Percentiles rank a stretch among this genome's conserved stretches.
phyloP scores from a whole-genome alignment of 2,797 vertebrate genomes.

The Muscicapa striata region DNA sequence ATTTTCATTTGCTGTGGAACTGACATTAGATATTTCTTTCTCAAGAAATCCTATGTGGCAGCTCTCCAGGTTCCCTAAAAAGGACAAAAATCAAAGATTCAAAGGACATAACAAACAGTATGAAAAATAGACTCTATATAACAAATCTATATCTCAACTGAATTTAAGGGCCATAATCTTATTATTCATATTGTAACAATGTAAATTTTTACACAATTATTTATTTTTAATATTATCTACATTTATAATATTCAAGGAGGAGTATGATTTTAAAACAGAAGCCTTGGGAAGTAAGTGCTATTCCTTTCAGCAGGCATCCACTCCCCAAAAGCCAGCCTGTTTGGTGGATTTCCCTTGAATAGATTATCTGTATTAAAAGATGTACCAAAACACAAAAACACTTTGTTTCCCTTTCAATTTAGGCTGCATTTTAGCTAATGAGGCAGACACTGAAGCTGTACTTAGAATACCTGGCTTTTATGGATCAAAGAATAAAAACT shows the following conservation, averaged over 20 bases:
- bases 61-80: background rate
- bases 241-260: background rate
- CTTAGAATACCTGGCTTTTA: constrained; percentile 9
- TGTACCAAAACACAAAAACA: background rate
- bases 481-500: constrained; percentile 14
- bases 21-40: background rate
- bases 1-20: background rate
- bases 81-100: background rate
- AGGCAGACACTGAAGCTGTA: background rate
- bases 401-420: background rate
- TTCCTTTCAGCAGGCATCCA: background rate
- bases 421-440: background rate
- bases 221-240: background rate
- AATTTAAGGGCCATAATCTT: background rate
- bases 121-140: background rate
- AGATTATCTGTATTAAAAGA: background rate
- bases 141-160: background rate
- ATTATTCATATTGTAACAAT: background rate
- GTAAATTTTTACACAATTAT: background rate
- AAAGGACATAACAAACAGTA: background rate
- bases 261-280: background rate
- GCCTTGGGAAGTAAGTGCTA: background rate
- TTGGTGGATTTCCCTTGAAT: background rate
- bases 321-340: background rate
- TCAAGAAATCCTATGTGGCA: background rate